Evolutionary conservation across 35 echinoderm and acorn worm species (phyloP), one percentile per base, ranked within the genome.

Genomic region (Strongylocentrotus purpuratus): DNA sequence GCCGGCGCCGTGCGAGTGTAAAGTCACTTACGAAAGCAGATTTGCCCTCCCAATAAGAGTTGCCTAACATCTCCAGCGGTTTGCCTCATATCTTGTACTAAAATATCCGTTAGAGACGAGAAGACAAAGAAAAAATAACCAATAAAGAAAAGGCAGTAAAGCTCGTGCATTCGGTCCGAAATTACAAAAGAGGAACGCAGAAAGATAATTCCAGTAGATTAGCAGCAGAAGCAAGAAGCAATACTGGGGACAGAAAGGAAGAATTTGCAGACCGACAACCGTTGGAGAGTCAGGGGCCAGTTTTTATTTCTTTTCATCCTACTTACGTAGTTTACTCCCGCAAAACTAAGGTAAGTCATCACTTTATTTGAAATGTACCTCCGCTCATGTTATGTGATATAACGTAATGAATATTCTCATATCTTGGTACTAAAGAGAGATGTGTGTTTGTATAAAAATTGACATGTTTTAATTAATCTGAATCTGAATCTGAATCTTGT

Each of bases 11-110:
- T 78, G 65, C 65, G 65, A 78, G 22, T 18, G 65, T 5, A 28
- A 28, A 78, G 65, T 78, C 65, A 78, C 65, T 78, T 8, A 78
- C 65, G 28, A 78, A 78, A 22, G 25, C 65, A 78, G 65, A 78
- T 78, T 78, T 78, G 65, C 25, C 65, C 65, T 78, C 65, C 65
- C 65, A 28, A n/a, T 78, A 78, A 78, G 65, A 78, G 65, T 78
- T 78, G 65, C 7, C 7, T 78, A 78, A 78, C 22, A 78, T 78
- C 65, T n/a, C 50, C 11, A 55, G 50, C 50, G 50, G 11, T 15
- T 55, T 78, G 65, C 65, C 20, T 78, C 65, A 78, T 28, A 78
- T 28, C 28, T 78, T 78, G 65, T 78, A n/a, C 28, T 78, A 28
- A 78, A 78, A n/a, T 78, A 78, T n/a, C 28, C 65, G 20, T 2